A percentile compares a stretch with the other conserved stretches of the same genome.
These are phyloP conservation scores for Esox lucius DNA, from an alignment of 2,797 vertebrate species.

Conservation along the genomic window DNA sequence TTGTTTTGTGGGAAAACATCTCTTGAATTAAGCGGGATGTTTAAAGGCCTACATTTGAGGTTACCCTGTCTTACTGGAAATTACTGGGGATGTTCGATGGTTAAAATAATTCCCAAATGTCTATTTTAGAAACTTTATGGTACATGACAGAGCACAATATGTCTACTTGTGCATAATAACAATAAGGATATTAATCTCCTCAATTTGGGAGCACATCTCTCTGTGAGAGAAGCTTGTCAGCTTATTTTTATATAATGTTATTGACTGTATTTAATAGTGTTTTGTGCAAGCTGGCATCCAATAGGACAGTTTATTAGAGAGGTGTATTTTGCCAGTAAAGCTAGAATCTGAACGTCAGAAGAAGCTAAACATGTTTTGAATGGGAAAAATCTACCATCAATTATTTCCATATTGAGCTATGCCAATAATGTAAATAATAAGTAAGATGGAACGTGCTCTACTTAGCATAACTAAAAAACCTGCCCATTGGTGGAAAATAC, in stretches of 20 bases:
- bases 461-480: neutral
- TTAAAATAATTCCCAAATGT: conserved; percentile 3
- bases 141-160: conserved; percentile 10
- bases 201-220: neutral
- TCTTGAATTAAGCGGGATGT: conserved; percentile 29
- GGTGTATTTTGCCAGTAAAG: neutral
- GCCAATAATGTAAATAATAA: neutral
- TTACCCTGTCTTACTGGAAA: conserved; percentile 3
- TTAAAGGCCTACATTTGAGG: conserved; percentile 12
- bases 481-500: neutral
- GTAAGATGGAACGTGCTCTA: neutral
- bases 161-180: conserved; percentile 1
- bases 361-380: neutral
- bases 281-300: neutral
- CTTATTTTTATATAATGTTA: neutral
- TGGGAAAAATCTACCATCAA: neutral
- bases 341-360: neutral
- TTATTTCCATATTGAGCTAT: neutral
- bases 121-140: conserved; percentile 9
- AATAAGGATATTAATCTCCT: neutral
- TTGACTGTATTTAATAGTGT: neutral
- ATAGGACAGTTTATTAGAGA: neutral
- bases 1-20: neutral
- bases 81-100: neutral
- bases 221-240: neutral